Conservation (phyloP, 1,140 invertebrate genomes). For the Drosophila sproati region DNA sequence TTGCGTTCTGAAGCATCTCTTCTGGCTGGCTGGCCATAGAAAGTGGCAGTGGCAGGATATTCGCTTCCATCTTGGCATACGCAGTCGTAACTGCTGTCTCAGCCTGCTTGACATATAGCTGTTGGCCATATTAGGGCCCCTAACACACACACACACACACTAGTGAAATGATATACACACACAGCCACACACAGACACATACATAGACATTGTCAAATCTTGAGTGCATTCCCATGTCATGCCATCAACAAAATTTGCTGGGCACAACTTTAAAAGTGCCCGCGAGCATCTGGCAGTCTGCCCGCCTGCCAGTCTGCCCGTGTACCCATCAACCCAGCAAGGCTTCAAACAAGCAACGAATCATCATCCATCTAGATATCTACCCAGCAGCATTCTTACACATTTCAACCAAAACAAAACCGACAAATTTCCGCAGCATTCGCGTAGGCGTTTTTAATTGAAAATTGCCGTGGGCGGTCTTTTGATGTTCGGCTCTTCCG, state of each 20-base stretch:
- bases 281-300: slow-evolving; percentile 8
- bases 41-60: not conserved
- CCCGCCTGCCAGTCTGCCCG: too few relatives aligned
- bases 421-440: slow-evolving; percentile 25
- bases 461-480: slow-evolving; percentile 76
- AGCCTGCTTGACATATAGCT: slow-evolving; percentile 66
- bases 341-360: not conserved
- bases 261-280: slow-evolving; percentile 51
- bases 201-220: slow-evolving; percentile 41
- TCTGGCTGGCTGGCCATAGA: not conserved
- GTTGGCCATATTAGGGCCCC: slow-evolving; percentile 30
- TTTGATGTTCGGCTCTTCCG: slow-evolving; percentile 60
- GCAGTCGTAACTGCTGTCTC: not conserved
- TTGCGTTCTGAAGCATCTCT: not conserved
- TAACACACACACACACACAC: slow-evolving; percentile 12
- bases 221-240: slow-evolving; percentile 76
- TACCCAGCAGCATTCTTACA: slow-evolving; percentile 24
- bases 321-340: not conserved
- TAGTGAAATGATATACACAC: not conserved
- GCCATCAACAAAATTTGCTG: slow-evolving; percentile 28
- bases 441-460: slow-evolving; percentile 79
- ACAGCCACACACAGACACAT: not conserved
- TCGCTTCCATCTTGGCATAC: slow-evolving; percentile 8
- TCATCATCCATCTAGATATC: not conserved
- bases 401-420: slow-evolving; percentile 16